These are phyloP conservation scores for Brachypalpus laphriformis DNA, from an alignment of 2,888 invertebrate species.

Conservation along the genomic window DNA sequence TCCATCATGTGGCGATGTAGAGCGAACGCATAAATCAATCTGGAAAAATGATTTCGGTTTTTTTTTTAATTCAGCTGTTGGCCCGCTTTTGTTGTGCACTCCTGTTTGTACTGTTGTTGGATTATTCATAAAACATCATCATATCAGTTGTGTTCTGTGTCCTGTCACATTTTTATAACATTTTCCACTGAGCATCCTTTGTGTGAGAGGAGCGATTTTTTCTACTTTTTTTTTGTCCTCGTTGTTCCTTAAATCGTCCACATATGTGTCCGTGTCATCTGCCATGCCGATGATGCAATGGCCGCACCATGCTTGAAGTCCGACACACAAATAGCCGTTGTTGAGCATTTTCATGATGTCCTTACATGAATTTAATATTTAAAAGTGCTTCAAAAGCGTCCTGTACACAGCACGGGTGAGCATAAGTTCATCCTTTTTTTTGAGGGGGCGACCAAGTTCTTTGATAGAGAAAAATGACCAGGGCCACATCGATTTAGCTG, in stretches of 20 bases:
- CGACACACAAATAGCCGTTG: conserved; percentile 13
- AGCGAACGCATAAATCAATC: conserved; percentile 70
- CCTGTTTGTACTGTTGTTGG: conserved; percentile 58
- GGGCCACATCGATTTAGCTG: neutral
- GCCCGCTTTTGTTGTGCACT: conserved; percentile 41
- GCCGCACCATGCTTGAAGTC: conserved; percentile 12
- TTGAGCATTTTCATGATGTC: conserved; percentile 27
- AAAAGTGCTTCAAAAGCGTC: conserved; percentile 19
- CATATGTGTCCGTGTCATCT: conserved; percentile 39
- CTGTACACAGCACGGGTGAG: neutral
- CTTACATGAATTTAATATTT: conserved; percentile 57
- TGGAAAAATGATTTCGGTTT: conserved; percentile 42
- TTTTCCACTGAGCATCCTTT: conserved; percentile 47
- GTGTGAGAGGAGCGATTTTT: conserved; percentile 1
- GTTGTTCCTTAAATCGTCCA: conserved; percentile 39
- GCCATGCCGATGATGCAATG: conserved; percentile 37
- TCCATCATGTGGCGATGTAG: conserved; percentile 64
- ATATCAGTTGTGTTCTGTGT: conserved; percentile 61
- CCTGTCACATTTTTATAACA: conserved; percentile 66
- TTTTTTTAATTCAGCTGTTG: conserved; percentile 1
- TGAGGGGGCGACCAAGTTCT: neutral
- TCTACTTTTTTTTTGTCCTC: conserved; percentile 1
- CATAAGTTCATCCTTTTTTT: neutral
- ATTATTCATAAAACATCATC: conserved; percentile 71
- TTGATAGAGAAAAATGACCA: conserved; percentile 7